A percentile compares a stretch with the other conserved stretches of the same genome.
These are phyloP conservation scores for Zapornia atra DNA, from an alignment of 2,113 vertebrate genomes.

Conservation along the genomic window DNA sequence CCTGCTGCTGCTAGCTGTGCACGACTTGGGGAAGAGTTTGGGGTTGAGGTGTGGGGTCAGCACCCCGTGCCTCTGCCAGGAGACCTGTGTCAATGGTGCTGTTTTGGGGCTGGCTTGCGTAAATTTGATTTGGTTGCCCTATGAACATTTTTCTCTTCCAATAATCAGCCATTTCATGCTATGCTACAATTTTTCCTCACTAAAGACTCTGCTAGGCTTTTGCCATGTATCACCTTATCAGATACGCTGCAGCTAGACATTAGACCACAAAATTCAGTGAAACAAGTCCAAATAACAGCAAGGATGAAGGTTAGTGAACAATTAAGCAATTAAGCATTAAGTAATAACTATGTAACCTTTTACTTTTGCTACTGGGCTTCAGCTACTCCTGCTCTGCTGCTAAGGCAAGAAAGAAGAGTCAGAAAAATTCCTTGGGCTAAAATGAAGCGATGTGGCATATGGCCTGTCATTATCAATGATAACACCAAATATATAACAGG, in stretches of 20 bases:
- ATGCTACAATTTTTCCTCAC: neutral
- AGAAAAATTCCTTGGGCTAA: neutral
- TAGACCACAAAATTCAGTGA: neutral
- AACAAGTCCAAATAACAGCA: neutral
- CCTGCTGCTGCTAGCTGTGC: neutral
- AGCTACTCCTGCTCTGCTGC: neutral
- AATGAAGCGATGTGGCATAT: neutral
- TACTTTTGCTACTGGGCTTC: neutral
- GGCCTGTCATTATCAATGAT: no score
- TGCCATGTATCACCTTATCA: rapidly evolving
- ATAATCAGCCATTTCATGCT: neutral
- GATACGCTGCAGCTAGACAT: neutral
- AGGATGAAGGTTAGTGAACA: neutral
- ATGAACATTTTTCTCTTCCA: neutral
- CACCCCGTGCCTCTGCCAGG: neutral
- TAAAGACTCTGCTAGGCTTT: neutral
- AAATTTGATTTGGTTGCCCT: neutral
- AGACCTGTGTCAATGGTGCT: neutral
- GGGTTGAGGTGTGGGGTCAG: neutral
- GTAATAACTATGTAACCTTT: neutral
- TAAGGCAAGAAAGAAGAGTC: neutral
- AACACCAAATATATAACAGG: rapidly evolving
- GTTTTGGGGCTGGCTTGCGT: neutral
- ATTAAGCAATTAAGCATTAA: neutral
- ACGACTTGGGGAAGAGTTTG: neutral